Conservation (phyloP, 2,888 invertebrate genomes). For the Psylliodes chrysocephalus region DNA sequence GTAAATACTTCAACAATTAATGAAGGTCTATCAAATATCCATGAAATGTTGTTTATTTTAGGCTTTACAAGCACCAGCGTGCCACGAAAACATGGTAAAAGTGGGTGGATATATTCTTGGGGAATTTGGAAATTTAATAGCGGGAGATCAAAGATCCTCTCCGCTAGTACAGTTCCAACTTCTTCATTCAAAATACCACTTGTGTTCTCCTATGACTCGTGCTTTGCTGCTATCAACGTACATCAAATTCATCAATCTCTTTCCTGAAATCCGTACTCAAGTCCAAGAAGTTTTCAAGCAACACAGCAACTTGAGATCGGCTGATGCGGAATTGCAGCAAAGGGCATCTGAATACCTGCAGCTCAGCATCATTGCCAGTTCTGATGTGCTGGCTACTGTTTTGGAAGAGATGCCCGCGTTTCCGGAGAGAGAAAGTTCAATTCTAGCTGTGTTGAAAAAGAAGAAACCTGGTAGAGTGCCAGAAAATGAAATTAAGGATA, state of each 20-base stretch:
- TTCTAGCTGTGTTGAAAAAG: slow-evolving; percentile 96
- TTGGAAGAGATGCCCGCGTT: slow-evolving; percentile 99
- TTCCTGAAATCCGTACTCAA: slow-evolving; percentile 96
- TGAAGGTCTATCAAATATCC: neutral
- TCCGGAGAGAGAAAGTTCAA: slow-evolving; percentile 97
- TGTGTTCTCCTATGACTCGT: slow-evolving; percentile 96
- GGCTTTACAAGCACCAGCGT: slow-evolving; percentile 98
- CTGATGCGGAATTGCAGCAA: slow-evolving; percentile 98
- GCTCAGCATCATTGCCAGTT: slow-evolving; percentile 93
- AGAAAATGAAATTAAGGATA: slow-evolving; percentile 85
- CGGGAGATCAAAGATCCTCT: slow-evolving; percentile 97
- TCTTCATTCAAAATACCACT: slow-evolving; percentile 98
- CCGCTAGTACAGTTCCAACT: slow-evolving; percentile 98
- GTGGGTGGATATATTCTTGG: slow-evolving; percentile 99
- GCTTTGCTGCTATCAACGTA: slow-evolving; percentile 97
- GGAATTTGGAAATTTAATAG: slow-evolving; percentile 99
- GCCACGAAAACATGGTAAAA: slow-evolving; percentile 99
- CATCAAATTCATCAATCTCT: slow-evolving; percentile 98
- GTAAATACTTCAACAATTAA: slow-evolving; percentile 59
- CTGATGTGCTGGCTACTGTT: slow-evolving; percentile 97
- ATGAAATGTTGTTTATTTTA: slow-evolving; percentile 49
- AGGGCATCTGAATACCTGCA: slow-evolving; percentile 98
- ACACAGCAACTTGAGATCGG: slow-evolving; percentile 95
- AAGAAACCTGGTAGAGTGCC: slow-evolving; percentile 96
- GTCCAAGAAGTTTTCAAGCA: slow-evolving; percentile 93